Percentiles rank a stretch among this genome's conserved stretches.
Conservation (phyloP, 2,797 vertebrate species). For the Pterois miles region DNA sequence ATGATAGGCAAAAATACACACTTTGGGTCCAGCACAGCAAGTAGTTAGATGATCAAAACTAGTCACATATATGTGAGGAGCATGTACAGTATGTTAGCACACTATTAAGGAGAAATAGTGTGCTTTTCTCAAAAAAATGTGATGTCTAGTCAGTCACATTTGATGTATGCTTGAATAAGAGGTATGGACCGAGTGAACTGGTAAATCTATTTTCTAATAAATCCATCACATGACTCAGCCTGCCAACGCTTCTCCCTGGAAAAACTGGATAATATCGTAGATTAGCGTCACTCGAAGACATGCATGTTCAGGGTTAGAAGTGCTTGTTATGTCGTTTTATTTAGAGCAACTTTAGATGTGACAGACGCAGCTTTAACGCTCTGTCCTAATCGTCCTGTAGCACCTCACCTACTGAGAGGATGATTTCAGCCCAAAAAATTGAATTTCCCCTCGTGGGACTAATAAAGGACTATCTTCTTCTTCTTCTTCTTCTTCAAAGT, state of each 20-base stretch:
- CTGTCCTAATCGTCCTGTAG: neutral
- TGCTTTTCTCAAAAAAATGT: neutral
- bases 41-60: neutral
- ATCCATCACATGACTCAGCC: constrained; percentile 14
- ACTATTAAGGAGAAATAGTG: too few species aligned
- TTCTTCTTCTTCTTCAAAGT: too few species aligned
- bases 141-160: neutral
- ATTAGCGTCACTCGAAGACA: neutral
- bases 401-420: neutral
- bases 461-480: too few species aligned
- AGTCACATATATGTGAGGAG: too few species aligned
- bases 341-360: neutral
- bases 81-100: too few species aligned
- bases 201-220: constrained; percentile 34
- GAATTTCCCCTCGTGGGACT: too few species aligned
- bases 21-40: too few species aligned
- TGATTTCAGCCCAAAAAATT: constrained; percentile 14
- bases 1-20: too few species aligned
- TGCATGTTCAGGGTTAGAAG: neutral
- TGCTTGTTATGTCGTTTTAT: neutral
- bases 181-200: neutral
- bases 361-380: neutral
- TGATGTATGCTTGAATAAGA: neutral
- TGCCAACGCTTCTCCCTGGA: constrained; percentile 11
- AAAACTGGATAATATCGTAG: constrained; percentile 6